Conservation (phyloP, 2,888 invertebrate species). For the Eristalinus aeneus region DNA sequence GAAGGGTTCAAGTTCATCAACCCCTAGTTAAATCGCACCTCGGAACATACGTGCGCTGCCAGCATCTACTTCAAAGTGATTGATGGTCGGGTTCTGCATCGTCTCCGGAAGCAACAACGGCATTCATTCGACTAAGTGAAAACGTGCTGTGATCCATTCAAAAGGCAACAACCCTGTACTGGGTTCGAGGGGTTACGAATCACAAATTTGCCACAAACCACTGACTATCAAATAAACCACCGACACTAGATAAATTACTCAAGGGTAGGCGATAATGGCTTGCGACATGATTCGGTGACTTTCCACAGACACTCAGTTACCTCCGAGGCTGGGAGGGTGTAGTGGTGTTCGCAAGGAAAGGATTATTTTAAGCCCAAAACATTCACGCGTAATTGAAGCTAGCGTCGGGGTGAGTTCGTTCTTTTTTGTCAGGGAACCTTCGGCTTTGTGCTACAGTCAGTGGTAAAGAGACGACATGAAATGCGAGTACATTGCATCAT, state of each 20-base stretch:
- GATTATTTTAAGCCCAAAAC: constrained; percentile 67
- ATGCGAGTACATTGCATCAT: constrained; percentile 51
- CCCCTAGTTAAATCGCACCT: no score
- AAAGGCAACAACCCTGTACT: not conserved
- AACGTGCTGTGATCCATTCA: not conserved
- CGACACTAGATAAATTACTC: constrained; percentile 59
- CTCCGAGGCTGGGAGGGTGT: not conserved
- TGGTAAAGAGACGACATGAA: constrained; percentile 7
- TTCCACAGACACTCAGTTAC: constrained; percentile 16
- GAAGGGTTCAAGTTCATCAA: no score
- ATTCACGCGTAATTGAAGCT: constrained; percentile 68
- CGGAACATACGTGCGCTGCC: no score
- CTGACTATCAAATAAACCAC: constrained; percentile 48
- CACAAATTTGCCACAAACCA: constrained; percentile 42
- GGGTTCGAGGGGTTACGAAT: not conserved
- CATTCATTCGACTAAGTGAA: not conserved
- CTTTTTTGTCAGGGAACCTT: not conserved
- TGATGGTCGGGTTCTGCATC: not conserved
- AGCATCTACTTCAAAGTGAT: not conserved
- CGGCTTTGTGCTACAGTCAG: constrained; percentile 38
- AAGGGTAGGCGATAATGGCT: constrained; percentile 69
- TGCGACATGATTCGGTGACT: constrained; percentile 67
- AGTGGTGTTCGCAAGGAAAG: constrained; percentile 46
- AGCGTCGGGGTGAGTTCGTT: not conserved
- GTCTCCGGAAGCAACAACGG: not conserved